These are phyloP conservation scores for Galago senegalensis DNA, from an alignment of 2,797 vertebrate species.

Conservation along the genomic window DNA sequence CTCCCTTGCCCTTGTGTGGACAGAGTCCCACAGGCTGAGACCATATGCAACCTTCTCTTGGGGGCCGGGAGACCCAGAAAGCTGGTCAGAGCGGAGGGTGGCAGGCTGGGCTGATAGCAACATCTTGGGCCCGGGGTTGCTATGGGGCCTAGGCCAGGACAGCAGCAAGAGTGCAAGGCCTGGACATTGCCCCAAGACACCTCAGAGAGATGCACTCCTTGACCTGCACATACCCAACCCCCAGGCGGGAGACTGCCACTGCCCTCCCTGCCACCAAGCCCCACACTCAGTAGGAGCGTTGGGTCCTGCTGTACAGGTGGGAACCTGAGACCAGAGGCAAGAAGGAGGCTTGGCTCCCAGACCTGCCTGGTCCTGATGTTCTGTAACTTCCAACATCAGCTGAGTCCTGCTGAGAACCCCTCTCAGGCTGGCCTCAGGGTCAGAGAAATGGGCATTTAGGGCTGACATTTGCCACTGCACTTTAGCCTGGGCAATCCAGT, in stretches of 20 bases:
- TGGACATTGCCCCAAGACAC: fast-evolving
- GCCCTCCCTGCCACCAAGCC: neutral
- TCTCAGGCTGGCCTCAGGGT: neutral
- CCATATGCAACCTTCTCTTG: fast-evolving
- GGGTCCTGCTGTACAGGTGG: neutral
- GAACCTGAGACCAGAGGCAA: neutral
- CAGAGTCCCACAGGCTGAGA: neutral
- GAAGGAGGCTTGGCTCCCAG: neutral
- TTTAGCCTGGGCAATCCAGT: neutral
- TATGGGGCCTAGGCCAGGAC: too few species aligned
- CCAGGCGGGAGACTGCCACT: neutral
- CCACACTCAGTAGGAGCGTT: neutral
- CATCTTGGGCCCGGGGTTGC: neutral
- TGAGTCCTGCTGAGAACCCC: neutral
- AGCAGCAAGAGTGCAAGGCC: neutral
- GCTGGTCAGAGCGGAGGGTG: too few species aligned
- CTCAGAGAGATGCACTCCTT: neutral
- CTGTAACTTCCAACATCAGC: fast-evolving
- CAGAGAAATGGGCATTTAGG: neutral
- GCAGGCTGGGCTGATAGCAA: neutral
- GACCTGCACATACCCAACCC: fast-evolving
- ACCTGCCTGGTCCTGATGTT: neutral
- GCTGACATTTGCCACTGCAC: neutral
- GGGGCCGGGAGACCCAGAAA: neutral
- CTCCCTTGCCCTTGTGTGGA: neutral